Evolutionary conservation across 1,140 invertebrate species (phyloP), one percentile per base, ranked within the genome.

Genomic region (Sycobia sp.): DNA sequence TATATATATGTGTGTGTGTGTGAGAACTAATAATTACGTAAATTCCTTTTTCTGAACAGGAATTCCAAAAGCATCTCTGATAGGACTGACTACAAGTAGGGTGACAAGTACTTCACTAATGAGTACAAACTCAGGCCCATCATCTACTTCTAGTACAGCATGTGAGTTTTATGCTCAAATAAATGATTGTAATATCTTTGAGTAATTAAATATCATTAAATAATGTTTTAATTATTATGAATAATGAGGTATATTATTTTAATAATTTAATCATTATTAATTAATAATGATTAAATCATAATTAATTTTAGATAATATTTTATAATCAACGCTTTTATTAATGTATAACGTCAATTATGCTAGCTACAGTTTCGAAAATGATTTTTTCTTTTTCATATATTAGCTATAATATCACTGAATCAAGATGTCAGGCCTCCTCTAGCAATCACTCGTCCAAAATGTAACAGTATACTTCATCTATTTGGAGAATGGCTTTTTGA

Each of bases 401-500:
- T 13, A 85, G 84, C 83, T 60, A 78, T 85, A 51, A 76, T 79
- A 46, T 87, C 79, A 62, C 84, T 87, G 54, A 82, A 81, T 34
- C 77, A 83, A 50, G 85, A 86, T 53, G 73, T 81, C 39, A 84
- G 87, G 68, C 85, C 85, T 55, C 85, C 88, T 5, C 79, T 92
- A 60, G 90, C 91, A n/a, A 85, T 87, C 29, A 82, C 86, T 22
- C 85, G 95, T 56, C 93, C 96, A 10, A 93, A 93, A 72, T 95
- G 94, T 66, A 93, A 94, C 73, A 97, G 94, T 70, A 92, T 98
- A 78, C 85, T 98, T 27, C 95, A 98, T 83, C 81, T 98, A 57
- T 97, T 98, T 82, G 96, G 96, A 13, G 90, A 95, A 74, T 98
- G 96, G 96, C 82, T 98, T 32, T 98, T 98, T 79, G 95, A 98